A percentile compares a stretch with the other conserved stretches of the same genome.
These are phyloP conservation scores for Oenanthe oenanthe DNA, from an alignment of 2,113 vertebrate species.

Conservation along the genomic window DNA sequence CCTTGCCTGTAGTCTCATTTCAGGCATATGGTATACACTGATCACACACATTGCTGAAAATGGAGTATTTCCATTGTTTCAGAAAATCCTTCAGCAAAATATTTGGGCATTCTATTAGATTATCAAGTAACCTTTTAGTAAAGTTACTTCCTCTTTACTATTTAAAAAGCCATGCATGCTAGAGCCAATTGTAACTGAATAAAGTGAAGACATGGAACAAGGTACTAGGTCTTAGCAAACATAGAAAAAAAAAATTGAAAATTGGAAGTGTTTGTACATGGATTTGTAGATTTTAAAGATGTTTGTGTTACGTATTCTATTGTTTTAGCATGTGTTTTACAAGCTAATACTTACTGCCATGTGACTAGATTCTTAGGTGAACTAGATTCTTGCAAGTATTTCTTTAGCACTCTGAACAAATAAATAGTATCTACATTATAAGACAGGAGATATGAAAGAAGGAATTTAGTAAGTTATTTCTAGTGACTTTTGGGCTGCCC, in stretches of 20 bases:
- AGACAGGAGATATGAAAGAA: neutral
- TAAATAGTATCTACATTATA: neutral
- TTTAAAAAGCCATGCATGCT: neutral
- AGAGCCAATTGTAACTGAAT: neutral
- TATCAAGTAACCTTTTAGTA: neutral
- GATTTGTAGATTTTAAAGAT: neutral
- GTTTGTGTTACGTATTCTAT: neutral
- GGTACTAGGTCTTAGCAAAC: neutral
- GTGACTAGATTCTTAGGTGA: neutral
- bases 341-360: neutral
- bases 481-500: neutral
- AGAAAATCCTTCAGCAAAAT: neutral
- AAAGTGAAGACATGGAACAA: neutral
- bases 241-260: neutral
- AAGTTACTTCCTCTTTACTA: neutral
- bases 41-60: neutral
- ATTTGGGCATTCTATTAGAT: neutral
- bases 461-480: neutral
- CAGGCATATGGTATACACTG: neutral
- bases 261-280: neutral
- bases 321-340: neutral
- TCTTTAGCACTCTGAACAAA: neutral
- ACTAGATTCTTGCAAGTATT: neutral
- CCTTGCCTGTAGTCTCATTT: neutral
- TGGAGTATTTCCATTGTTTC: neutral